Base-by-base conservation (phyloP, 2,113 vertebrate species). In the Malurus melanocephalus region DNA sequence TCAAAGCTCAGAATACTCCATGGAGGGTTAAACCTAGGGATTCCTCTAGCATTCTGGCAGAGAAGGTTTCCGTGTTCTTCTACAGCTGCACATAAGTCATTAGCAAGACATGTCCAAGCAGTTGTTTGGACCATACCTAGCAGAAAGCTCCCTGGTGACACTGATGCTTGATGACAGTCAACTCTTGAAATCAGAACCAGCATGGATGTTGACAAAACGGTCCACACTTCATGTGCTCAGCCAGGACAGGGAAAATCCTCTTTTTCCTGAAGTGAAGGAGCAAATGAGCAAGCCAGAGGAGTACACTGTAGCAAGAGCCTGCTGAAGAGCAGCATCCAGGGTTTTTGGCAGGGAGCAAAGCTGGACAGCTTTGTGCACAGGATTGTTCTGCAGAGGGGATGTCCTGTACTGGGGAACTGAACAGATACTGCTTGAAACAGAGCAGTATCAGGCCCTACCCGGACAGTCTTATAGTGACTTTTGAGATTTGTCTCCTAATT, bases 111-210 rank as follows among this genome's bases (percentile, higher is more conserved):
- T 0, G 57, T 65, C 88, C 91, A 93, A 88, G 90, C 49, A 65
- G 76, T 64, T 91, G 79, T 78, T 88, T 93, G 74, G 80, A 83
- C 77, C 69, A 53, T 92, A 92, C 88, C 85, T 93, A 90, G 84
- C 49, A 91, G 65, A 92, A 92, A 83, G 43, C n/a, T 92, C 87
- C 66, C 46, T 61, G 59, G 91, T 88, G 91, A 80, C 89, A 87
- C 26, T 88, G 90, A 93, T 84, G 80, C 84, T 85, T 84, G 90
- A 93, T 91, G 93, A 95, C 93, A 95, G 83, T 95, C 76, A 93
- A 3, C 89, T 91, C 92, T 55, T 92, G 65, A 89, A 93, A 92
- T 74, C 61, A 84, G 91, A 92, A 83, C 83, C 80, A 93, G 88
- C 61, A 9, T 75, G 85, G 85, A 84, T 79, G 46, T 91, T 89